These are phyloP conservation scores for Trypoxylon attenuatum DNA, from an alignment of 2,888 invertebrate genomes.

Conservation along the genomic window DNA sequence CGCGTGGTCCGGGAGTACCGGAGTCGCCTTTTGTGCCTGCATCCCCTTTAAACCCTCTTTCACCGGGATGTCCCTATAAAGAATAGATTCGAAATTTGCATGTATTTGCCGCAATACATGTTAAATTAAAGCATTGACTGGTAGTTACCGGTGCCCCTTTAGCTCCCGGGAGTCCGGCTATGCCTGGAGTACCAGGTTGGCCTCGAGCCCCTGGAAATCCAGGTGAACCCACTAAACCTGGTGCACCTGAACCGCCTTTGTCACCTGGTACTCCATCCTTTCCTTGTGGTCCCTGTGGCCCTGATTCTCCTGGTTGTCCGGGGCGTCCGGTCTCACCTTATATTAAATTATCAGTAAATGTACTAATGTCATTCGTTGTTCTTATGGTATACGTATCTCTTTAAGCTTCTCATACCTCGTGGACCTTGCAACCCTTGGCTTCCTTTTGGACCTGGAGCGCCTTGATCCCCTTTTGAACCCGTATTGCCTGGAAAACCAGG, in stretches of 20 bases:
- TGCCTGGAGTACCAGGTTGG: slow-evolving; percentile 84
- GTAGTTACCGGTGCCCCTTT: slow-evolving; percentile 83
- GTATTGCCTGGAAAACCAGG: slow-evolving; percentile 90
- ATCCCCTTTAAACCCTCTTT: slow-evolving; percentile 88
- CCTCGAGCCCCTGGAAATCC: slow-evolving; percentile 90
- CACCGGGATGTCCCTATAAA: slow-evolving; percentile 83
- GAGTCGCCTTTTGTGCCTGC: slow-evolving; percentile 84
- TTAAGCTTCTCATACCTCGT: slow-evolving; percentile 75
- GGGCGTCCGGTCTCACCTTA: slow-evolving; percentile 85
- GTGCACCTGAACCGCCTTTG: slow-evolving; percentile 85
- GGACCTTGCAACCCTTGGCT: slow-evolving; percentile 89
- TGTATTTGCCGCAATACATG: no score
- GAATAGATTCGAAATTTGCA: no score
- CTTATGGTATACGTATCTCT: no score
- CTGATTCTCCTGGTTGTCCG: slow-evolving; percentile 85
- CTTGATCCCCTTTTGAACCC: slow-evolving; percentile 88
- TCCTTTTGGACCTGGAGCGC: slow-evolving; percentile 85
- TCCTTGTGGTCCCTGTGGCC: slow-evolving; percentile 84
- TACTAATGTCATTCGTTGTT: no score
- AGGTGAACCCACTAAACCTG: slow-evolving; percentile 84
- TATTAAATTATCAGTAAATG: neutral
- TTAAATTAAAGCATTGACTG: no score
- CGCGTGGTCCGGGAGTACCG: slow-evolving; percentile 84
- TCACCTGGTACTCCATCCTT: slow-evolving; percentile 88
- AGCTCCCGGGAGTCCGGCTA: slow-evolving; percentile 83